Percentiles rank a stretch among this genome's conserved stretches.
phyloP scores from a whole-genome alignment of 2,888 invertebrate genomes.

The Lasioglossum villosulum region DNA sequence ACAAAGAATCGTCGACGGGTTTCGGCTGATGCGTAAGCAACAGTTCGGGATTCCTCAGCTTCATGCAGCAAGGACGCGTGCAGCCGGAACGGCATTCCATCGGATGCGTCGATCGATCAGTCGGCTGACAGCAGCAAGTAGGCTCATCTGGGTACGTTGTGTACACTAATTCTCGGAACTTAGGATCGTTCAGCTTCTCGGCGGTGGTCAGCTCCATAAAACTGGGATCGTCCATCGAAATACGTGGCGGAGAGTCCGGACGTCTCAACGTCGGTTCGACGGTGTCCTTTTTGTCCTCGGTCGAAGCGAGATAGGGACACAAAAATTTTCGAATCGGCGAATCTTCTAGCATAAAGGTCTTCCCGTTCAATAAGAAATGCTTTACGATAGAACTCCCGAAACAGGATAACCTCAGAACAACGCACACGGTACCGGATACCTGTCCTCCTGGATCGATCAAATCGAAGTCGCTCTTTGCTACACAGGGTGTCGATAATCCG shows the following conservation, averaged over 20 bases:
- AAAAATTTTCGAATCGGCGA: constrained; percentile 46
- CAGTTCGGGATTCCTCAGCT: constrained; percentile 54
- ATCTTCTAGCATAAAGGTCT: constrained; percentile 69
- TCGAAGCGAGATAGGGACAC: background rate
- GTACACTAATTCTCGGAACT: constrained; percentile 75
- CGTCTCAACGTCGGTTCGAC: constrained; percentile 49
- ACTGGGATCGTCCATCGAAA: constrained; percentile 71
- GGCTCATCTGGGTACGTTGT: constrained; percentile 75
- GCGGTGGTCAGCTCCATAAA: constrained; percentile 75
- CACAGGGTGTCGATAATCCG: constrained; percentile 55
- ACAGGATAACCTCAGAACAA: constrained; percentile 74
- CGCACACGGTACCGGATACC: constrained; percentile 69
- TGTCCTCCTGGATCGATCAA: constrained; percentile 60
- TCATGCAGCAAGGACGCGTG: constrained; percentile 71
- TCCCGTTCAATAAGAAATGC: constrained; percentile 62
- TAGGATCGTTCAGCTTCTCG: constrained; percentile 78
- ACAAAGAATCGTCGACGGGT: constrained; percentile 11
- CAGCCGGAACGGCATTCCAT: constrained; percentile 74
- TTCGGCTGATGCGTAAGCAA: constrained; percentile 5
- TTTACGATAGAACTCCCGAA: constrained; percentile 71
- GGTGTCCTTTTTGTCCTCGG: background rate
- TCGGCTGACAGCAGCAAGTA: constrained; percentile 72
- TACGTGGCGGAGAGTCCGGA: constrained; percentile 65
- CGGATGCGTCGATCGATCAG: constrained; percentile 45
- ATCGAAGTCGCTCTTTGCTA: constrained; percentile 57